These are phyloP conservation scores for Mechanitis messenoides DNA, from an alignment of 2,888 invertebrate genomes.

Conservation along the genomic window DNA sequence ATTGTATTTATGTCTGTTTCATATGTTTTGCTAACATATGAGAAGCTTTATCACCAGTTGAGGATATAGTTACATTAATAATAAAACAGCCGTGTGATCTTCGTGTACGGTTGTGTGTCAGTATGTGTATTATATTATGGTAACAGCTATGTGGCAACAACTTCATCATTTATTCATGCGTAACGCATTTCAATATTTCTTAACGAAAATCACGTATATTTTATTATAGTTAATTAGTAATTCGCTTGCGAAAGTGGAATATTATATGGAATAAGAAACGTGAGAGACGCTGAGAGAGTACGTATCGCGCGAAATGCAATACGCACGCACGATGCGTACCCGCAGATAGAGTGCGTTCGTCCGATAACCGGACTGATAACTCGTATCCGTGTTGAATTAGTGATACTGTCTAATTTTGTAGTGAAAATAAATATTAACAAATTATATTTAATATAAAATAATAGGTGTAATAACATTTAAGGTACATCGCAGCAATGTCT, in stretches of 20 bases:
- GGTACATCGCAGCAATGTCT: no score
- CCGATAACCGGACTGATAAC: constrained; percentile 62
- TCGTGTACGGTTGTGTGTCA: no score
- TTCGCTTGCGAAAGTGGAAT: constrained; percentile 65
- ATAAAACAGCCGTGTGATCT: no score
- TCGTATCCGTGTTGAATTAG: constrained; percentile 25
- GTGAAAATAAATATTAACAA: not conserved
- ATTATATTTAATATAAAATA: no score
- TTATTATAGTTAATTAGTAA: constrained; percentile 52
- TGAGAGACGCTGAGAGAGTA: constrained; percentile 48
- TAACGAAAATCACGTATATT: constrained; percentile 65
- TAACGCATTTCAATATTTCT: constrained; percentile 59
- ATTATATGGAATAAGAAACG: constrained; percentile 55
- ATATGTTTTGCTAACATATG: constrained; percentile 1
- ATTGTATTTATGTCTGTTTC: constrained; percentile 9
- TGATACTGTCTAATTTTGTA: constrained; percentile 19
- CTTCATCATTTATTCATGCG: constrained; percentile 59
- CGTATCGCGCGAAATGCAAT: constrained; percentile 65
- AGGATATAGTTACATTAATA: no score
- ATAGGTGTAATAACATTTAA: no score
- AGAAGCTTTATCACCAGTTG: no score
- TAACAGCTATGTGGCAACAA: constrained; percentile 20
- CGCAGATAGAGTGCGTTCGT: constrained; percentile 63
- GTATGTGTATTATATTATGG: not conserved
- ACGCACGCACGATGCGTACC: constrained; percentile 60